Percentiles rank a stretch among this genome's conserved stretches.
These are phyloP conservation scores for Napeogenes inachia DNA, from an alignment of 2,888 invertebrate species.

Conservation along the genomic window DNA sequence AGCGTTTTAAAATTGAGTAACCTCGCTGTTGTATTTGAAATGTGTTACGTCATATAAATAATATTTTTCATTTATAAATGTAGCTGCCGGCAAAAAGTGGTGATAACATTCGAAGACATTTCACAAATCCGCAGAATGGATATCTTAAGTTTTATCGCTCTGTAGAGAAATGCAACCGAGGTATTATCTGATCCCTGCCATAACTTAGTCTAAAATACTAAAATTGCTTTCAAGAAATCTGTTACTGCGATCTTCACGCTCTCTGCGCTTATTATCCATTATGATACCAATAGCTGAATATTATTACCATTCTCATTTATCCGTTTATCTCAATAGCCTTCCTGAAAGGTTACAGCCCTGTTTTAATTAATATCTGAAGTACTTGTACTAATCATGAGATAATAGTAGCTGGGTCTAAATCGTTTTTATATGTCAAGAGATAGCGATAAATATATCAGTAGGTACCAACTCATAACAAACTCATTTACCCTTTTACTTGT, in stretches of 20 bases:
- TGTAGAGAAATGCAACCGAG: conserved; percentile 60
- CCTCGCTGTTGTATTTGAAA: too few relatives aligned
- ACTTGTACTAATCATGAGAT: background rate
- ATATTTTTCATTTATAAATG: conserved; percentile 8
- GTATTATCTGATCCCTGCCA: conserved; percentile 72
- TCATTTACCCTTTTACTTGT: too few relatives aligned
- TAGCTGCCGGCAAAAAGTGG: conserved; percentile 17
- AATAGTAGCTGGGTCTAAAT: background rate
- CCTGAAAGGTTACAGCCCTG: conserved; percentile 28
- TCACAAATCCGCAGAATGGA: conserved; percentile 42
- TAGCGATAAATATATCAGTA: too few relatives aligned
- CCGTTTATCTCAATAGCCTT: conserved; percentile 36
- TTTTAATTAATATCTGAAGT: conserved; percentile 27
- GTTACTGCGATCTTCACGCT: conserved; percentile 72
- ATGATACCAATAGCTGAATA: conserved; percentile 68
- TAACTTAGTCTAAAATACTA: conserved; percentile 72
- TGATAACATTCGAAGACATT: conserved; percentile 30
- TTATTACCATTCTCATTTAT: conserved; percentile 52
- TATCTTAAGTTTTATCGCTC: conserved; percentile 61
- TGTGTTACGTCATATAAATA: background rate
- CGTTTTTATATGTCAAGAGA: background rate
- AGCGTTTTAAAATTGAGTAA: too few relatives aligned
- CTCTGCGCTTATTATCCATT: conserved; percentile 70
- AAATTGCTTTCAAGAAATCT: conserved; percentile 74
- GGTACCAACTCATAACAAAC: too few relatives aligned